phyloP scores from a whole-genome alignment of 2,888 invertebrate species.

The Pelosia muscerda region DNA sequence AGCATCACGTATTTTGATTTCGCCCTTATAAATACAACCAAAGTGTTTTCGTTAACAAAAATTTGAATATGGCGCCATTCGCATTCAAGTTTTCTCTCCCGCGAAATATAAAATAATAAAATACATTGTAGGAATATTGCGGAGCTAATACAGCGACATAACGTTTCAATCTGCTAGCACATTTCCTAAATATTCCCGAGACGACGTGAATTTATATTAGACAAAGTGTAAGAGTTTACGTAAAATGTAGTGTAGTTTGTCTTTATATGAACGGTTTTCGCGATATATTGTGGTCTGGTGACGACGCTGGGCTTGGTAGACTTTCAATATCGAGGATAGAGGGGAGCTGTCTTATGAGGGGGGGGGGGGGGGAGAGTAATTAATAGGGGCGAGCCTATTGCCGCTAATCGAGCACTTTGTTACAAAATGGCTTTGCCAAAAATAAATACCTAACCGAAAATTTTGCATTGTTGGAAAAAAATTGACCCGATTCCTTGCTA shows the following conservation, averaged over 20 bases:
- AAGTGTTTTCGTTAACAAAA: constrained; percentile 8
- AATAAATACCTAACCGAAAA: too few species aligned
- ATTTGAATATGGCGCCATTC: constrained; percentile 3
- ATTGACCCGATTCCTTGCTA: too few species aligned
- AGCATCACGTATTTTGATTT: background rate
- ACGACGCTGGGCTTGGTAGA: constrained; percentile 15
- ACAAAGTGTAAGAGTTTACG: constrained; percentile 26
- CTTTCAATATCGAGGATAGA: constrained; percentile 1
- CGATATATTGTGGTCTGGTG: background rate
- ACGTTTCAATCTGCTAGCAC: constrained; percentile 51
- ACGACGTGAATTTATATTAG: constrained; percentile 51
- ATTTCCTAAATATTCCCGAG: constrained; percentile 50
- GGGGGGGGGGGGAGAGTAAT: too few species aligned
- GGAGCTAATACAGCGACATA: constrained; percentile 48
- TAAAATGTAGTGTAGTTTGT: constrained; percentile 7
- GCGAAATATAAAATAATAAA: constrained; percentile 37
- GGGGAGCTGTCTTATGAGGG: too few species aligned
- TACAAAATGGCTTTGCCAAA: too few species aligned
- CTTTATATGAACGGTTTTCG: constrained; percentile 5
- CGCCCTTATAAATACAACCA: constrained; percentile 1
- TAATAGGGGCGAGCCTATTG: too few species aligned
- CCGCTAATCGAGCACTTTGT: too few species aligned
- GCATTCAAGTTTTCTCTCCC: constrained; percentile 19
- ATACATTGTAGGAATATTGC: constrained; percentile 49
- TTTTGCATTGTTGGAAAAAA: too few species aligned